Base-by-base conservation (phyloP, 2,888 invertebrate genomes). In the Physocephala rufipes region DNA sequence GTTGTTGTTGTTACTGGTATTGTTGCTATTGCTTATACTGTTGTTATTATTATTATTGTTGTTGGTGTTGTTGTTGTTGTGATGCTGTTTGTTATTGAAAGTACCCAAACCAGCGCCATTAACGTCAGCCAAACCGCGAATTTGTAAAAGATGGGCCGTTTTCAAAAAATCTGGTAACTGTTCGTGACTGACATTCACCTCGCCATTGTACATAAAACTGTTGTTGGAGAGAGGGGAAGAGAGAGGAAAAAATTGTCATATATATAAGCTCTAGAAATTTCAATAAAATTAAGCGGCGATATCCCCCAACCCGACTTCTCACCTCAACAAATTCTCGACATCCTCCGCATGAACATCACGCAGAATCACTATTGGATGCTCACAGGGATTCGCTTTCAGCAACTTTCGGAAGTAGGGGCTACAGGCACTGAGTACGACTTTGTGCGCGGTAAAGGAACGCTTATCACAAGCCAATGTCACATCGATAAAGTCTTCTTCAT, bases 401-500 rank as follows among this genome's bases (percentile, higher is more conserved):
- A 96, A 88, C 83, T 92, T 90, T 81, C 94, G 90, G 88, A 96
- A 96, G 87, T 95, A 96, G 61, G 95, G 95, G 87, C 95, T 95
- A 89, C 96, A 96, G 75, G 96, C 96, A 77, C 95, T 95, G 76
- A 96, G 89, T 79, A 96, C 96, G 80, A 92, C 90, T 89, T 95
- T 95, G 88, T 96, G 95, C 73, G 95, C 95, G 77, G 93, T 93
- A 86, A 95, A 95, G 74, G 93, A 94, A 79, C 92, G 92, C 80
- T 92, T 92, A 83, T 95, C 95, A 89, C 95, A 36, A 80, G 96
- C 96, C 80, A 96, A 89, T 71, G 96, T 96, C 81, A 95, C 95
- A 86, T 96, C 96, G 73, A 95, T 95, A 87, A 96, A 95, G 87
- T 95, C 95, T 88, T 95, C 95, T 87, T 94, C 93, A 85, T 95